Conservation (phyloP, 1,140 invertebrate species). For the Drosophila prosaltans region DNA sequence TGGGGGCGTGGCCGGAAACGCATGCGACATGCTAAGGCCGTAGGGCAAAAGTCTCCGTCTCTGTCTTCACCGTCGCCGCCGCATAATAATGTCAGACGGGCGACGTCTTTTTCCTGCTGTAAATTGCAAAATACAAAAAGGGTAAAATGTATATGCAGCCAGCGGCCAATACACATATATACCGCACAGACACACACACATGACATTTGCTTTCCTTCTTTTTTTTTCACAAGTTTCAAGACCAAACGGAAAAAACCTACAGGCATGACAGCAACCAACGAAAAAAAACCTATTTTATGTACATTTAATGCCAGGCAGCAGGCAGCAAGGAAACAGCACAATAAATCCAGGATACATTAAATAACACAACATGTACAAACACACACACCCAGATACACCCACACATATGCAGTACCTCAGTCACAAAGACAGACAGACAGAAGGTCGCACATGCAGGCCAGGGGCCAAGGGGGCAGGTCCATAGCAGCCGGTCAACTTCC, state of each 20-base stretch:
- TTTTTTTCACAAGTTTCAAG: conserved; percentile 73
- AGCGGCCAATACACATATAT: conserved; percentile 36
- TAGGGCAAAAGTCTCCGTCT: conserved; percentile 66
- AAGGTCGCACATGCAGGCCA: conserved; percentile 45
- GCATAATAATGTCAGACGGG: conserved; percentile 80
- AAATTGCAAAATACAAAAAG: conserved; percentile 62
- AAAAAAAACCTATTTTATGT: conserved; percentile 57
- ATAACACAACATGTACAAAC: conserved; percentile 56
- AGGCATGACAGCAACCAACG: conserved; percentile 32
- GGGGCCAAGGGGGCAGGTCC: conserved; percentile 9
- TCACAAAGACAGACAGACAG: conserved; percentile 46
- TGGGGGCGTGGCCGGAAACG: conserved; percentile 54
- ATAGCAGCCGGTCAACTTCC: conserved; percentile 63
- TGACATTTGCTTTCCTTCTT: conserved; percentile 38
- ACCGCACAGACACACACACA: conserved; percentile 47
- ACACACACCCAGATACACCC: conserved; percentile 2
- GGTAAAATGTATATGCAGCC: conserved; percentile 48
- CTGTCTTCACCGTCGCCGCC: conserved; percentile 59
- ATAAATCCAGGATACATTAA: conserved; percentile 81
- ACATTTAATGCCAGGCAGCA: conserved; percentile 75
- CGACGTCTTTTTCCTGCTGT: conserved; percentile 77
- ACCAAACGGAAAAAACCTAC: conserved; percentile 66
- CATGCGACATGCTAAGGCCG: conserved; percentile 52
- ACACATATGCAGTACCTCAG: conserved; percentile 18
- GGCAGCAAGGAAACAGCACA: conserved; percentile 73